Evolutionary conservation across 2,113 vertebrate genomes (phyloP), one percentile per base, ranked within the genome.

Genomic region (Gopherus evgoodei): DNA sequence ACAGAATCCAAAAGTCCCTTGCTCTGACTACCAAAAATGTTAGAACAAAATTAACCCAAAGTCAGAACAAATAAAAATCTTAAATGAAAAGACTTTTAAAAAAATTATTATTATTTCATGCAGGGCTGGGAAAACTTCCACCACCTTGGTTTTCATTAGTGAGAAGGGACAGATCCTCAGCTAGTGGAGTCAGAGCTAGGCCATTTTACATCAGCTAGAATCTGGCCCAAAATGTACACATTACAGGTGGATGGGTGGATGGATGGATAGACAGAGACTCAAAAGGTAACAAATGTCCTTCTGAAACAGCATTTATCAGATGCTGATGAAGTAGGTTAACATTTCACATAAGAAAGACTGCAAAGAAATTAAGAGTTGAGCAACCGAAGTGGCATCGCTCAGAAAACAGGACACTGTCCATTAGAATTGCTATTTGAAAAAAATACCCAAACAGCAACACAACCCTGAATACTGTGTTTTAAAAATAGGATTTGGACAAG

Each of bases 391-490:
- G 8, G 16, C 69, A 83, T 19, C 94, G 65, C 86, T 95, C 69
- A 95, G 86, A 91, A 91, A 81, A 86, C 57, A 81, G 52, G 38
- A 81, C 24, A 42, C 6, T 4, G 8, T 2, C 83, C 90, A 84
- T 87, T 72, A 89, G 14, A 87, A 90, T 87, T n/a, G 21, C 9
- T 83, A 62, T 35, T 76, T 93, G 83, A 83, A 94, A 56, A 47
- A 47, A 69, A 72, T 38, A 38, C 29, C 42, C 31, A 72, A 95
- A 91, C 24, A 93, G 79, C 78, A 94, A 87, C 62, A 83, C 31
- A 80, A 81, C 47, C 59, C 50, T 90, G 69, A 96, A 89, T 87
- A 76, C 83, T 69, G 5, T 8, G 54, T 83, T 97, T 96, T 87
- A 94, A 94, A 96, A 93, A 57, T 22, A 95, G 65, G 90, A 78